These are phyloP conservation scores for Gallinago undulata DNA, from an alignment of 2,113 vertebrate species.

Conservation along the genomic window DNA sequence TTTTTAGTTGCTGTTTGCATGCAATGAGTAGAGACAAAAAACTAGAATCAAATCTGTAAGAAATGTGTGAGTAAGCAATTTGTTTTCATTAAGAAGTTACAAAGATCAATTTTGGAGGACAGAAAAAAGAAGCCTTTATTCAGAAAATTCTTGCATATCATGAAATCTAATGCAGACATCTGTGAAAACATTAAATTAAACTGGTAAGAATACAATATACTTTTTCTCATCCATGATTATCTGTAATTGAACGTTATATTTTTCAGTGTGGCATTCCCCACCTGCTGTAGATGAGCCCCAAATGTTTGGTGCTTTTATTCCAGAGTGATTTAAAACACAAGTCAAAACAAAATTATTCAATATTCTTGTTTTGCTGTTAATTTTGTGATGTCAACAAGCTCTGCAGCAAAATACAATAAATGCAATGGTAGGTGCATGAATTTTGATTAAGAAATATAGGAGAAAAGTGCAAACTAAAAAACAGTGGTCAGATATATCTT, in stretches of 20 bases:
- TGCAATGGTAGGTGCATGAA: neutral
- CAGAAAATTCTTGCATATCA: neutral
- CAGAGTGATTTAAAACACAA: neutral
- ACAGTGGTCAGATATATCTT: neutral
- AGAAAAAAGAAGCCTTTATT: neutral
- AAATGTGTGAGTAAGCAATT: neutral
- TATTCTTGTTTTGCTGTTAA: neutral
- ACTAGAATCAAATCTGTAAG: fast-evolving
- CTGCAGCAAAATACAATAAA: neutral
- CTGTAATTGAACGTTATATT: neutral
- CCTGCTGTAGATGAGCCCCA: neutral
- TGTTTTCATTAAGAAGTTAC: neutral
- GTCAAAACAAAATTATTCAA: neutral
- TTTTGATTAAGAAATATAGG: neutral
- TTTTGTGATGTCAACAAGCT: neutral
- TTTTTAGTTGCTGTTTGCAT: neutral
- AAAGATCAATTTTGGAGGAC: neutral
- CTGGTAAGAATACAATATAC: neutral
- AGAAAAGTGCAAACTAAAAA: neutral
- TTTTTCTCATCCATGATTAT: neutral
- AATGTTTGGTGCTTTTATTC: neutral
- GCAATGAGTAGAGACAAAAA: neutral
- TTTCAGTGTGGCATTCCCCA: neutral
- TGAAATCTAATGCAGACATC: neutral
- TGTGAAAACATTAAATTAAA: neutral